Base-by-base conservation (phyloP, 2,797 vertebrate genomes). In the Pseudomugil tenellus region DNA sequence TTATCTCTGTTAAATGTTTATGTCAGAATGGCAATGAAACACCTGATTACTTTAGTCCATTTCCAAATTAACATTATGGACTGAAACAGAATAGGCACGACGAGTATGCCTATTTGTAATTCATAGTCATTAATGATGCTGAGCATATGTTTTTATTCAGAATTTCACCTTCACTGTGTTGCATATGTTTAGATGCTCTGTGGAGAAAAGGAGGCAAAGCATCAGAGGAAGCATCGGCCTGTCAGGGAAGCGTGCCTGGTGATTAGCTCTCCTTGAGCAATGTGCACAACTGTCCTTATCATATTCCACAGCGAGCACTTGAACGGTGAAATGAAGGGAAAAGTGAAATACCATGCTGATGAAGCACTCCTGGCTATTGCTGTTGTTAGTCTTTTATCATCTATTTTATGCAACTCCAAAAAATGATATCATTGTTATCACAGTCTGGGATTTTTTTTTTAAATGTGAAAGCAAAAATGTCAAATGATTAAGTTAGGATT, bases 211-310 rank as follows among this genome's bases (percentile, higher is more conserved):
- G 48, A 76, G 48, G 46, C 48, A 57, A 55, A 63, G 48, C 58
- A 46, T 76, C 28, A 46, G 13, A 48, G 48, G 63, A 43, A 56
- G 75, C 13, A 1, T 54, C 73, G 58, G 71, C 60, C 69, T 74
- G 83, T 74, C 53, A 75, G 43, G 46, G 13, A 31, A 70, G 65
- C 35, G 52, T 48, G 46, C 57, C 41, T 63, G 68, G 67, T 83
- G 84, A 86, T 87, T 75, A 83, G 63, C 63, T 76, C 37, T 61
- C 58, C 62, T 31, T 31, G 59, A 19, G 43, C 55, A 76, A 51
- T 61, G 67, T 73, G 43, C 61, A 78, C 74, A 81, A 72, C 43
- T 65, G 68, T 74, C 71, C 73, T 49, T 23, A 62, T 77, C 62
- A 58, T 37, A 58, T 37, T 68, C 63, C 67, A 28, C 56, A 80